Percentiles rank a stretch among this genome's conserved stretches.
These are phyloP conservation scores for Trimorus sp. DNA, from an alignment of 2,888 invertebrate species.

Conservation along the genomic window DNA sequence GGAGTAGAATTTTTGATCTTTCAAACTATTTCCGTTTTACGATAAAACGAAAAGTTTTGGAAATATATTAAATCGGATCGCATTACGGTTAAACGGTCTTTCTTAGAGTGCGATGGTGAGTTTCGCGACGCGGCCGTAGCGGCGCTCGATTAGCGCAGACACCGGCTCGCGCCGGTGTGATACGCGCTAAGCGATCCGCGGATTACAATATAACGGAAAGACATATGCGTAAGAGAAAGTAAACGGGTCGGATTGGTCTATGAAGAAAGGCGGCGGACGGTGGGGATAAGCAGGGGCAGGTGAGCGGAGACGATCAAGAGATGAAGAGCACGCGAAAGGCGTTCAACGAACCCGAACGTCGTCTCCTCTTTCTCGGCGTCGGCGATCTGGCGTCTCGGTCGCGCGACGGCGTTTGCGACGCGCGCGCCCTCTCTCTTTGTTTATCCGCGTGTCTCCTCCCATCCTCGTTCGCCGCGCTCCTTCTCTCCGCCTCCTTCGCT, in stretches of 20 bases:
- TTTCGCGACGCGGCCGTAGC: not conserved
- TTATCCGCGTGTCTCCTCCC: conserved; percentile 37
- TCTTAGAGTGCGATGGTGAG: too few species aligned
- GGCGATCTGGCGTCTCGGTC: conserved; percentile 27
- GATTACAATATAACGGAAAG: conserved; percentile 60
- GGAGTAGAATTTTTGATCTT: too few species aligned
- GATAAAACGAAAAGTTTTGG: too few species aligned
- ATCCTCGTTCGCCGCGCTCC: conserved; percentile 20
- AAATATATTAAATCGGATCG: too few species aligned
- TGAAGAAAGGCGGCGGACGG: conserved; percentile 51
- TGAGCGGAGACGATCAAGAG: conserved; percentile 65
- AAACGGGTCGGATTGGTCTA: conserved; percentile 57
- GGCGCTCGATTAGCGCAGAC: not conserved
- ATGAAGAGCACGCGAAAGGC: conserved; percentile 69
- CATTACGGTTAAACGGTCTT: too few species aligned
- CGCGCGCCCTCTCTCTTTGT: conserved; percentile 44
- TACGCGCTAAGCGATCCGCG: conserved; percentile 19
- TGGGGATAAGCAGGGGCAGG: conserved; percentile 63
- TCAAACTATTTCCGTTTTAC: too few species aligned
- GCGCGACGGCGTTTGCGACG: conserved; percentile 12
- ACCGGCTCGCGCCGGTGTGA: not conserved
- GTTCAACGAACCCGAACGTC: conserved; percentile 71
- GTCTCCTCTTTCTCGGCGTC: conserved; percentile 35
- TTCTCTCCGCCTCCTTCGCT: conserved; percentile 28
- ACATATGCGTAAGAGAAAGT: conserved; percentile 66